Percentiles rank a stretch among this genome's conserved stretches.
These are phyloP conservation scores for Hapalemur alaotrensis DNA, from an alignment of 2,797 vertebrate species.

Conservation along the genomic window DNA sequence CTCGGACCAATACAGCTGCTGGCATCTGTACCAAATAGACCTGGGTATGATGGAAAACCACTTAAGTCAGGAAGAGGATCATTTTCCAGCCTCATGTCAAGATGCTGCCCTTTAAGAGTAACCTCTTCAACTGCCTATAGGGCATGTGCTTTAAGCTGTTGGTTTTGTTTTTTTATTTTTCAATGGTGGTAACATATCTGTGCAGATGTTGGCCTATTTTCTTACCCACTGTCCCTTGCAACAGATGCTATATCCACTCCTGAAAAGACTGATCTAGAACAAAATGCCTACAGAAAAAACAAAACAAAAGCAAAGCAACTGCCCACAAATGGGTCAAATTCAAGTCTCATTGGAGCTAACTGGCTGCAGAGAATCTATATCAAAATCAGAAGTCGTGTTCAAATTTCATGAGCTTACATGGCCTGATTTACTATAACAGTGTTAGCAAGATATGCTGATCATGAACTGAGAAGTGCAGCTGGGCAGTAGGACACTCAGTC, in stretches of 20 bases:
- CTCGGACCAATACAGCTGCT: background rate
- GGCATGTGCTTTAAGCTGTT: background rate
- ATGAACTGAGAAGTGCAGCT: background rate
- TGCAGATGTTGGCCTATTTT: background rate
- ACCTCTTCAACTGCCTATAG: accelerated
- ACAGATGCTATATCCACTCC: background rate
- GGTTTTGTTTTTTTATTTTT: background rate
- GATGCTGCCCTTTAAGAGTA: background rate
- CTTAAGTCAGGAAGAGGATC: background rate
- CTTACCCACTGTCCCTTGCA: background rate
- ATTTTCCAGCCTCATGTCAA: background rate
- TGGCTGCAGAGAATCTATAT: background rate
- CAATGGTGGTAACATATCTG: background rate
- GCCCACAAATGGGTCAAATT: background rate
- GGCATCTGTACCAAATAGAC: background rate
- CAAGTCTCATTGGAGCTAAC: background rate
- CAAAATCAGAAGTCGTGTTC: slow-evolving; percentile 21
- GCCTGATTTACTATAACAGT: background rate
- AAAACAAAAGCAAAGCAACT: background rate
- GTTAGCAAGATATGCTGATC: background rate
- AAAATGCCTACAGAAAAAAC: background rate
- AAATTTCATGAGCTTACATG: background rate
- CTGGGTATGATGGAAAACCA: background rate
- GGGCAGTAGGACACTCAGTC: background rate
- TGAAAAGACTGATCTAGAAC: background rate